Evolutionary conservation across 2,888 invertebrate genomes (phyloP), one percentile per base, ranked within the genome.

Genomic region (Ecdyonurus torrentis): DNA sequence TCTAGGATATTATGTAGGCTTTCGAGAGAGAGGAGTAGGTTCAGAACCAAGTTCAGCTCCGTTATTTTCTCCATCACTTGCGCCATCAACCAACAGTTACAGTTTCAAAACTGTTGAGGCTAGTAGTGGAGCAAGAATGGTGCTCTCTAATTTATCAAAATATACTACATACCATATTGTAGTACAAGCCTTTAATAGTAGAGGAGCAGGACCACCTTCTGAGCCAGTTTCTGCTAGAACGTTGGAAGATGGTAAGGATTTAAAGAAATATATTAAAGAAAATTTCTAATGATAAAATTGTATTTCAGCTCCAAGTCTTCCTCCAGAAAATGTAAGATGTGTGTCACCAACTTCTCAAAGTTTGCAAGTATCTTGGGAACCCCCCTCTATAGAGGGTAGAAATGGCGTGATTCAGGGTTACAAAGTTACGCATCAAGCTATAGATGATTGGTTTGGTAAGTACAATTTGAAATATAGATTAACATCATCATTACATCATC

Each of bases 381-480:
- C 89, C 20, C 91, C 91, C 23, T 84, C 86, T 61, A 76, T 82
- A 60, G 83, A 88, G 68, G 89, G 89, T n/a, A 82, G 89, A 66
- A 91, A 92, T 74, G 91, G 91, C 19, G 81, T 87, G 64, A 81
- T 91, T 65, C 87, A 89, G 73, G 91, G 91, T 59, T 92, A 90
- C 76, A 87, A 90, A 77, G 86, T 91, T 64, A 87, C 85, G 64
- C 86, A 86, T 74, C 86, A 86, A 69, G 86, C 87, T 19, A 83
- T 86, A 63, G 86, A 87, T 66, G 87, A 88, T 72, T 85, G 87
- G 82, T 86, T 85, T 76, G 87, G 87, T 87, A 80, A 78, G 82
- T 69, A 63, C 20, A 19, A 58, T 58, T 7, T 58, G 7, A 19
- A 58, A 58, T 18, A 19, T 20, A n/a, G n/a, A n/a, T n/a, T n/a